Base-by-base conservation (phyloP, 1,140 invertebrate species). In the Aphelenchoides besseyi region DNA sequence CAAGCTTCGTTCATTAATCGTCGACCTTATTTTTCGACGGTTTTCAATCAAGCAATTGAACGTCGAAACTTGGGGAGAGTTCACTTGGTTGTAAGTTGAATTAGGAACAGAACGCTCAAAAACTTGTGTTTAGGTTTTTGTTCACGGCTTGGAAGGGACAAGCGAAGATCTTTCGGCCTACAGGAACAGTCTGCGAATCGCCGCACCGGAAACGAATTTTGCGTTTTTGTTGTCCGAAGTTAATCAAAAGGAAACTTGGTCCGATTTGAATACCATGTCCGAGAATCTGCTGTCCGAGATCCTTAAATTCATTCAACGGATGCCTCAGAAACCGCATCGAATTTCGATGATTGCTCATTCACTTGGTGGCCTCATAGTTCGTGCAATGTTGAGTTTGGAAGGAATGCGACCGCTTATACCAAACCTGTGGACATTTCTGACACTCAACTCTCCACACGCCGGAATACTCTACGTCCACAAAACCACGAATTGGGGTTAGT, bases 241-340 rank as follows among this genome's bases (percentile, higher is more conserved):
- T 16, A 75, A 76, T 62, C 74, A 75, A 52, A 74, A 23, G n/a
- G 73, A 74, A 61, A 74, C 73, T 8, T 74, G 73, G 73, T 53
- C 72, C 5, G 73, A 74, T 23, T 54, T 74, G 0, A 41, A 35
- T 5, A 32, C 33, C 1, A 67, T 74, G 71, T 73, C 72, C n/a
- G 67, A 74, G 36, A 74, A 74, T 54, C 36, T 74, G 67, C n/a
- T 75, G 26, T 37, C 70, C n/a, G 73, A 74, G 52, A 33, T 74
- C 23, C 73, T 73, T 23, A 26, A 29, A 26, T 52, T 75, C 37
- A 36, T 74, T 18, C 2, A 18, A 3, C 26, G 61, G 23, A 69
- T 74, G 73, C 74, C 73, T 2, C 26, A 37, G 29, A 3, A 36
- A 23, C 73, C 73, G 23, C 26, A 61, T 5, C 30, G 36, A n/a